Conservation (phyloP, 1,140 invertebrate species). For the Bombus sibiricus region DNA sequence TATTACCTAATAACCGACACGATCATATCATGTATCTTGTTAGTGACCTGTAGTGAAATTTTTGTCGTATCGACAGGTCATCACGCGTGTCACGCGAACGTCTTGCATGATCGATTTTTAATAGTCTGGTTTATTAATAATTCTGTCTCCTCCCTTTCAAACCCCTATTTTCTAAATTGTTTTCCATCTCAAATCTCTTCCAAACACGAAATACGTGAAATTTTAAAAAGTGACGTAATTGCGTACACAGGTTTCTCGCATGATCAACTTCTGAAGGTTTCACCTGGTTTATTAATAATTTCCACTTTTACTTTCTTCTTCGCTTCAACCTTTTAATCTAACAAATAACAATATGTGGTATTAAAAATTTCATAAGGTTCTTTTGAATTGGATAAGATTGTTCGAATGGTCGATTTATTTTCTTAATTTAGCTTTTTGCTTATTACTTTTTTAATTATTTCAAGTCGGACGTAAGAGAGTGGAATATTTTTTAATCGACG, state of each 20-base stretch:
- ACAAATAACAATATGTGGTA: not conserved
- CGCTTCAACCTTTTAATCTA: not conserved
- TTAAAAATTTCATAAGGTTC: not conserved
- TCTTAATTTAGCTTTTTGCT: not conserved
- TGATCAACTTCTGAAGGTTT: slow-evolving; percentile 23
- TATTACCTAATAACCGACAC: slow-evolving; percentile 64
- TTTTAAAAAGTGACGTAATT: not conserved
- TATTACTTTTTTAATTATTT: not conserved
- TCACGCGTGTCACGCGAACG: not conserved
- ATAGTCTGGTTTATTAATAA: not conserved
- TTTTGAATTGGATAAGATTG: too few relatives aligned
- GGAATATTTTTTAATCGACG: not conserved
- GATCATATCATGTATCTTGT: slow-evolving; percentile 62
- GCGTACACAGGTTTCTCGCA: not conserved
- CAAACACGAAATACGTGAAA: too few relatives aligned
- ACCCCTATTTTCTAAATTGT: too few relatives aligned
- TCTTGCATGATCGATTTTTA: not conserved
- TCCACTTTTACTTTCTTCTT: not conserved
- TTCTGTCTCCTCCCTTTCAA: too few relatives aligned
- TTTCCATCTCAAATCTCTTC: too few relatives aligned
- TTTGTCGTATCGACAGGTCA: slow-evolving; percentile 56
- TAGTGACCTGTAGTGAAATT: slow-evolving; percentile 35
- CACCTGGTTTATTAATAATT: slow-evolving; percentile 29
- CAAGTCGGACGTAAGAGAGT: too few relatives aligned
- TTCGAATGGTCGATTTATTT: not conserved